A percentile compares a stretch with the other conserved stretches of the same genome.
These are phyloP conservation scores for Hecatera dysodea DNA, from an alignment of 2,888 invertebrate genomes.

Conservation along the genomic window DNA sequence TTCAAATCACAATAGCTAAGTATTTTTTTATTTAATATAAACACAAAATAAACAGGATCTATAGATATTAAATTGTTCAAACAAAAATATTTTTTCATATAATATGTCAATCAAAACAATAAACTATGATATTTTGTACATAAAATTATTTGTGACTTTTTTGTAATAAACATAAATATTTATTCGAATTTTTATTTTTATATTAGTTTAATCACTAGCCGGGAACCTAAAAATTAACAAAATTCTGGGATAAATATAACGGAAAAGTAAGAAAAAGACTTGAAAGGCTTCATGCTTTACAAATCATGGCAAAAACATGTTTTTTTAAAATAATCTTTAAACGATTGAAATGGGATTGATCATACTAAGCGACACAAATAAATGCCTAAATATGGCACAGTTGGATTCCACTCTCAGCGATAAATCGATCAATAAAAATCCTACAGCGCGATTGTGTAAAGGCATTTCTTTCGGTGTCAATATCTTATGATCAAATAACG, in stretches of 20 bases:
- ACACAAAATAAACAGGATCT: not conserved
- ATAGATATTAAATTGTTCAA: not conserved
- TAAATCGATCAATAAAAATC: too few species aligned
- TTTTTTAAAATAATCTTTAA: not conserved
- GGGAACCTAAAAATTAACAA: not conserved
- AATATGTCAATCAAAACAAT: constrained; percentile 2
- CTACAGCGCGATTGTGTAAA: too few species aligned
- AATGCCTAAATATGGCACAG: too few species aligned
- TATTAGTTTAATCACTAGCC: not conserved
- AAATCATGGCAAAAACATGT: not conserved
- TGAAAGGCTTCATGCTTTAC: not conserved
- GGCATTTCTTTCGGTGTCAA: too few species aligned
- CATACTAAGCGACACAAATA: too few species aligned
- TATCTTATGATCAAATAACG: too few species aligned
- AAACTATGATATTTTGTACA: constrained; percentile 10
- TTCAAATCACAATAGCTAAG: constrained; percentile 6
- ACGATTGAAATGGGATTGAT: not conserved
- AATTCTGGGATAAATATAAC: not conserved
- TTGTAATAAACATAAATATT: constrained; percentile 23
- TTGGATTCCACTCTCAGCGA: too few species aligned
- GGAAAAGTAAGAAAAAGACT: not conserved
- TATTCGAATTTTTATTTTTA: constrained; percentile 16
- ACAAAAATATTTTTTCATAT: not conserved
- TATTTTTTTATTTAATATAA: not conserved
- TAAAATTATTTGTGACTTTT: constrained; percentile 24